These are phyloP conservation scores for Palythoa heliodiscus DNA, from an alignment of 92 coral and sea anemone species.

Conservation along the genomic window DNA sequence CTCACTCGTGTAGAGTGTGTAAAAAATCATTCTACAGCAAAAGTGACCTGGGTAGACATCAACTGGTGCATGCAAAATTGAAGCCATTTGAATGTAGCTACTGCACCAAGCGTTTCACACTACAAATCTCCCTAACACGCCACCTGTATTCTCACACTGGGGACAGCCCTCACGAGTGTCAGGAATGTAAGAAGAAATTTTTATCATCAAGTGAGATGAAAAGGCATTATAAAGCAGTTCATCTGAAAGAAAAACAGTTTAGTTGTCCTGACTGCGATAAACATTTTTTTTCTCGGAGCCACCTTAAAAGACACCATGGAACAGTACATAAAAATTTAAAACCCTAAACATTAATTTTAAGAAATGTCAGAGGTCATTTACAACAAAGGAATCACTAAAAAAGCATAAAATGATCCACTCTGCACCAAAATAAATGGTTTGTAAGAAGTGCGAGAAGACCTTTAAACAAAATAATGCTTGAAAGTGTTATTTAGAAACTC, in stretches of 20 bases:
- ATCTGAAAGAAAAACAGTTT: slow-evolving; percentile 7
- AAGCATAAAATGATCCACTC: not conserved
- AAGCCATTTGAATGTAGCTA: not conserved
- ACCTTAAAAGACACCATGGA: not conserved
- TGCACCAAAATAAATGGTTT: not conserved
- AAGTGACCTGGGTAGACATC: not conserved
- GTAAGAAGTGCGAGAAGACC: not conserved
- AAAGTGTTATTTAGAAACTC: not conserved
- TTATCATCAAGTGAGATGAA: not conserved
- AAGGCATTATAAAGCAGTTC: slow-evolving; percentile 10
- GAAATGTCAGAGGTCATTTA: not conserved
- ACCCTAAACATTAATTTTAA: not conserved
- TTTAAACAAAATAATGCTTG: not conserved
- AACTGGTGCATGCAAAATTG: not conserved
- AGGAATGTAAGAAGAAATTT: slow-evolving; percentile 1
- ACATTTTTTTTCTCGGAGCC: not conserved
- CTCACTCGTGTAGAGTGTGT: not conserved
- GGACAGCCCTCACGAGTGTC: slow-evolving; percentile 15
- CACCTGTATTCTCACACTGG: slow-evolving; percentile 17
- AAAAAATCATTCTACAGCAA: not conserved
- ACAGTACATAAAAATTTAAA: not conserved
- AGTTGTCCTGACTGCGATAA: not conserved
- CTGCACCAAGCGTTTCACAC: not conserved
- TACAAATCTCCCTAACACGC: not conserved
- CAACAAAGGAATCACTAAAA: not conserved